phyloP scores from a whole-genome alignment of 1,140 invertebrate genomes.

The Heliconius melpomene region DNA sequence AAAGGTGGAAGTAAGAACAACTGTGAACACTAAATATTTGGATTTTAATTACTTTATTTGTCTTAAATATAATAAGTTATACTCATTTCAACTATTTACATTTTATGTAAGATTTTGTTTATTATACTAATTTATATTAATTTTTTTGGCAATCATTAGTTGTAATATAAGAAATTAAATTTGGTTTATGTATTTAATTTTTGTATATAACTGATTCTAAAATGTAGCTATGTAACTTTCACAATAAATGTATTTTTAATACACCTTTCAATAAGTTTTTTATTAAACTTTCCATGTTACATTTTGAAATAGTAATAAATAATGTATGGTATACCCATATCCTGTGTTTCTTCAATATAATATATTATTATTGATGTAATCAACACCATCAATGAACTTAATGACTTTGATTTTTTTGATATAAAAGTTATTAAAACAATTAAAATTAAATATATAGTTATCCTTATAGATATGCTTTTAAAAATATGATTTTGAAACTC shows the following conservation, averaged over 20 bases:
- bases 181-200: conserved; percentile 64
- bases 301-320: conserved; percentile 34
- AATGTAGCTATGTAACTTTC: conserved; percentile 76
- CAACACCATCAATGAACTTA: conserved; percentile 52
- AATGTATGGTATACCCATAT: conserved; percentile 48
- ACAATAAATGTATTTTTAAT: conserved; percentile 81
- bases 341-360: conserved; percentile 53
- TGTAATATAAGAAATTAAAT: conserved; percentile 26
- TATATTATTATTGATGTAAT: conserved; percentile 55
- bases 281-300: conserved; percentile 31
- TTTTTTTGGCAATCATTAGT: conserved; percentile 32
- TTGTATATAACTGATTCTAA: conserved; percentile 78
- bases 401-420: conserved; percentile 50
- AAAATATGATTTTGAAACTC: conserved; percentile 24
- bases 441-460: conserved; percentile 53
- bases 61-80: conserved; percentile 15
- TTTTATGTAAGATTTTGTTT: conserved; percentile 42
- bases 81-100: conserved; percentile 44
- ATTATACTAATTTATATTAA: conserved; percentile 24
- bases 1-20: background rate
- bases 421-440: conserved; percentile 52
- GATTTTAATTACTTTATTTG: conserved; percentile 14
- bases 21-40: background rate
- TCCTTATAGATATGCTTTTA: conserved; percentile 34
- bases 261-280: conserved; percentile 63